Base-by-base conservation (phyloP, 2,888 invertebrate species). In the Hybos culiciformis region DNA sequence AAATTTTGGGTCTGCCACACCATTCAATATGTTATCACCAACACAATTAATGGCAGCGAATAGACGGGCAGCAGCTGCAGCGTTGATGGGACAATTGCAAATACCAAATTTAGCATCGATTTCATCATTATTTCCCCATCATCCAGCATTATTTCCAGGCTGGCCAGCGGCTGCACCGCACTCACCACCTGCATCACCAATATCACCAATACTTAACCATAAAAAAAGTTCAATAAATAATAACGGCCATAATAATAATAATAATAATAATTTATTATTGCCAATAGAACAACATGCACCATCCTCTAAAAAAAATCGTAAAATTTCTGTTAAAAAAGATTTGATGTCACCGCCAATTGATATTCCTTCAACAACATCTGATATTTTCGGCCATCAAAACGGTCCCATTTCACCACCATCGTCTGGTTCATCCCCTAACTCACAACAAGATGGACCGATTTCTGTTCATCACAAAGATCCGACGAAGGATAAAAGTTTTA, bases 401-500 rank as follows among this genome's bases (percentile, higher is more conserved):
- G 65, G 65, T 1, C 61, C 78, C 44, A 64, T 71, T 57, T 56
- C 77, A 56, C 63, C 72, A 5, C 72, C 73, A 2, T 70, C 71
- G 5, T 71, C 73, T 15, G 72, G 73, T 21, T 72, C 72, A 17
- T 70, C 75, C 26, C 75, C 77, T 3, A 65, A 63, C 40, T 66
- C 66, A 11, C 59, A 36, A 21, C 36, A 36, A 36, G 34, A 36
- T 21, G 12, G 19, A 14, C 36, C 36, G 1, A 19, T 23, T 23
- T 12, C 15, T 31, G 45, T 44, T 8, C 44, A 43, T 18, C 31
- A 68, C 5, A 72, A 71, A 43, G 70, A 75, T 50, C 71, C 75
- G 3, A 53, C 74, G 0, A 69, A 83, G 11, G 88, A 88, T 57
- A 86, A 88, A 61, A 80, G 83, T 45, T 92, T 92, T 68, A 86